Percentiles rank a stretch among this genome's conserved stretches.
These are phyloP conservation scores for Xenopus petersii DNA, from an alignment of 2,797 vertebrate species.

Conservation along the genomic window DNA sequence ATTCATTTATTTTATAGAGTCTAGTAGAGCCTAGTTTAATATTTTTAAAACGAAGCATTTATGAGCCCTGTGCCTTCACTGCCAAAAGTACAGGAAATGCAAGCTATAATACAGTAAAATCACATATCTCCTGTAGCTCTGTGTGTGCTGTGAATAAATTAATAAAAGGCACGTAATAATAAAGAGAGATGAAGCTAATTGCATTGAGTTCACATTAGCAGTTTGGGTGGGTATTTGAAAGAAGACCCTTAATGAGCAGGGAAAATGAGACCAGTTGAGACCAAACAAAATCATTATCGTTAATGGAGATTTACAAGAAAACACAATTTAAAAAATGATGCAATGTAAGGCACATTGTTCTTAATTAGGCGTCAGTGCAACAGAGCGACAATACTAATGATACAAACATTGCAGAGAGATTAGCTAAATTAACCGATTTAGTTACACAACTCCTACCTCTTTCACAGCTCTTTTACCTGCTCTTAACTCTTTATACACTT, in stretches of 20 bases:
- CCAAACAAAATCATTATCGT: conserved; percentile 37
- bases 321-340: conserved; percentile 47
- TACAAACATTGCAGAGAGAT: conserved; percentile 14
- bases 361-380: conserved; percentile 45
- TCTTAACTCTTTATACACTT: neutral
- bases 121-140: neutral
- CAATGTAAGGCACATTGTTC: conserved; percentile 45
- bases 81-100: neutral
- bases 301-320: conserved; percentile 50
- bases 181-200: conserved; percentile 44
- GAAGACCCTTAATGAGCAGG: conserved; percentile 34
- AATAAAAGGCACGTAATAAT: conserved; percentile 35
- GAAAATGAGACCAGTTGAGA: conserved; percentile 21
- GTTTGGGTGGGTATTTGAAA: conserved; percentile 28
- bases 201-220: conserved; percentile 37
- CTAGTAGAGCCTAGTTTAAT: neutral
- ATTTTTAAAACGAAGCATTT: no score
- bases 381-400: conserved; percentile 46
- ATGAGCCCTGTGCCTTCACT: neutral
- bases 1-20: neutral
- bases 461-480: neutral
- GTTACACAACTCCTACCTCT: neutral
- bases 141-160: conserved; percentile 28
- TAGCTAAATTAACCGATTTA: neutral
- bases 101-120: neutral